Evolutionary conservation across 2,888 invertebrate species (phyloP), one percentile per base, ranked within the genome.

Genomic region (Diarsia mendica): DNA sequence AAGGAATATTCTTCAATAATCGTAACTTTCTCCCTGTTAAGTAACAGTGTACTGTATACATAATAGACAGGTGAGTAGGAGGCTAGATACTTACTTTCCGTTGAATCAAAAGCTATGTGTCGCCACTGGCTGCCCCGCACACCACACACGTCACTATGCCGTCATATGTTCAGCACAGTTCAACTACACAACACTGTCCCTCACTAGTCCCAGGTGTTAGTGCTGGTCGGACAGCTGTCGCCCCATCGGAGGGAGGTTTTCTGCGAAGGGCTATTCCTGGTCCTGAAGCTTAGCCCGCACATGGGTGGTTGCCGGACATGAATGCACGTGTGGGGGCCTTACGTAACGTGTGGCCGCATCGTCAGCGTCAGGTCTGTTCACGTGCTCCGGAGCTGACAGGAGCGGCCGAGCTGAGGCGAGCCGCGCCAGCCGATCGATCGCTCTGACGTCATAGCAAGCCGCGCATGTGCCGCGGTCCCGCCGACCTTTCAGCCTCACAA

Each of bases 231-330:
- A 91, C 99, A 99, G 97, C 98, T 98, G 97, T 99, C 99, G 96
- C 99, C 99, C 99, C 99, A 99, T 97, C 99, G 98, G 93, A 99
- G 98, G 96, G 98, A 98, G 97, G 99, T 99, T 97, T 98, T 99
- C 97, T 99, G 99, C 97, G 98, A 99, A 97, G 99, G 99, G 97
- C 98, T 98, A 97, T 99, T 99, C 97, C 98, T 98, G 96, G 99
- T 99, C 97, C 98, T 98, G 98, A 98, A 98, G 97, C 98, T 98
- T 98, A 98, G 97, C 97, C 98, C 98, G 97, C 98, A 98, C 99
- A 99, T 99, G 98, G 98, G 93, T 93, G 90, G 87, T 90, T 91
- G 80, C 73, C 80, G 83, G 86, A 86, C 87, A 87, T 88, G 87
- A 79, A 83, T 90, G 89, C 93, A 92, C 96, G 95, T 95, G 89